These are phyloP conservation scores for Antheraea assamensis DNA, from an alignment of 2,888 invertebrate genomes.

Conservation along the genomic window DNA sequence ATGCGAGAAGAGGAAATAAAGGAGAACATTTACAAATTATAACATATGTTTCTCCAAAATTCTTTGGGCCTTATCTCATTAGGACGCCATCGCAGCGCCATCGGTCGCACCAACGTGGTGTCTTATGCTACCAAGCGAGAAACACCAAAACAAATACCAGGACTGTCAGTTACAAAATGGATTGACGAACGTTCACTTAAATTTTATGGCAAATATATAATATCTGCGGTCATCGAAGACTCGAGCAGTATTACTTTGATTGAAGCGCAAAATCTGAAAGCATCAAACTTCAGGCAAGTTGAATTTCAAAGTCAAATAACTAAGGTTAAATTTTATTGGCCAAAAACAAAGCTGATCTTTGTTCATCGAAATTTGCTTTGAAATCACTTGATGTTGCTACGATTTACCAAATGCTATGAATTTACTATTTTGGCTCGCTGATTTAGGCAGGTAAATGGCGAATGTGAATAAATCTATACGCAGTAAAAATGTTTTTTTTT, in stretches of 20 bases:
- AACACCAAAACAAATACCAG: too few relatives aligned
- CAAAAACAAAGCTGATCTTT: background rate
- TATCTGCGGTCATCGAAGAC: background rate
- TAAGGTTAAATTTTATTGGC: background rate
- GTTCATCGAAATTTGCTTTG: background rate
- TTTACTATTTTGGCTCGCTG: background rate
- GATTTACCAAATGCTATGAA: background rate
- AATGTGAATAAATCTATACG: too few relatives aligned
- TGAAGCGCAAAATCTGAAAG: background rate
- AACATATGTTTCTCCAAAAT: background rate
- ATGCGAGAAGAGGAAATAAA: background rate
- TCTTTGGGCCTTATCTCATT: too few relatives aligned
- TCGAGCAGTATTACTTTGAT: background rate
- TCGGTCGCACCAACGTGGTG: too few relatives aligned
- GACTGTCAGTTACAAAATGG: too few relatives aligned
- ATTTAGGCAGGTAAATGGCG: background rate
- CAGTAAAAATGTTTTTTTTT: too few relatives aligned
- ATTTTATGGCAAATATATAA: too few relatives aligned
- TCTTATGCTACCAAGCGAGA: too few relatives aligned
- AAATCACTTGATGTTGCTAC: background rate
- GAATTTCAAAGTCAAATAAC: background rate
- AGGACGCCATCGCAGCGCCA: too few relatives aligned
- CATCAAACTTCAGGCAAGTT: background rate
- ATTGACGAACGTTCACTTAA: too few relatives aligned
- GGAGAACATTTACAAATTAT: background rate